Evolutionary conservation across 2,113 vertebrate genomes (phyloP).

Genomic region (Stictonetta naevosa): DNA sequence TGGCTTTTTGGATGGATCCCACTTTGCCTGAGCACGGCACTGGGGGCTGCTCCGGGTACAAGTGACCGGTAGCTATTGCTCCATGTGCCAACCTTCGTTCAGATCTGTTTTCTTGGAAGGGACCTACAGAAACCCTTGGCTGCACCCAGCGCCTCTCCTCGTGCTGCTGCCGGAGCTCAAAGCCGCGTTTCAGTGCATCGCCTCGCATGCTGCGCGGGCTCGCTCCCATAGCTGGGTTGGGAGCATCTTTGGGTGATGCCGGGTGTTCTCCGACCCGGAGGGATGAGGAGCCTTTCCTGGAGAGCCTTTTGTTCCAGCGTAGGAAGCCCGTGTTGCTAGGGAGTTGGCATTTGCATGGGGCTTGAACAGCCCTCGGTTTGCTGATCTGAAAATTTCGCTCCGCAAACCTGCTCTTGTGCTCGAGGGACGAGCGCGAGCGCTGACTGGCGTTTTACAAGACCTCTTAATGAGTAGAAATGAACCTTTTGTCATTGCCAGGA

Average conservation of each 20-base stretch:
- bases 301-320: slow-evolving; percentile 12
- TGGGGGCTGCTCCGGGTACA: too few relatives aligned
- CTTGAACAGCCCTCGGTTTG: background rate
- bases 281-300: background rate
- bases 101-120: too few relatives aligned
- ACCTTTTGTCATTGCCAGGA: slow-evolving; percentile 9
- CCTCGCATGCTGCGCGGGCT: background rate
- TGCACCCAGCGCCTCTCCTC: background rate
- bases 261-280: background rate
- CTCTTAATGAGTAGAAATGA: background rate
- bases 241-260: background rate
- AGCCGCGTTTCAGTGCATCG: background rate
- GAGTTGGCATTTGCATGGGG: background rate
- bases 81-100: too few relatives aligned
- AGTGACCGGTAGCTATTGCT: too few relatives aligned
- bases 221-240: background rate
- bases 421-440: background rate
- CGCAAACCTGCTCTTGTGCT: background rate
- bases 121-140: too few relatives aligned
- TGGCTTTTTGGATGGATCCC: background rate
- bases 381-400: background rate
- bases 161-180: accelerated
- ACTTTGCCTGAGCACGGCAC: accelerated
- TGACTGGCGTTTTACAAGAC: background rate
- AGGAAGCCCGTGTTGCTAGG: slow-evolving; percentile 16